phyloP scores from a whole-genome alignment of 2,797 vertebrate species.

The Phataginus tricuspis region DNA sequence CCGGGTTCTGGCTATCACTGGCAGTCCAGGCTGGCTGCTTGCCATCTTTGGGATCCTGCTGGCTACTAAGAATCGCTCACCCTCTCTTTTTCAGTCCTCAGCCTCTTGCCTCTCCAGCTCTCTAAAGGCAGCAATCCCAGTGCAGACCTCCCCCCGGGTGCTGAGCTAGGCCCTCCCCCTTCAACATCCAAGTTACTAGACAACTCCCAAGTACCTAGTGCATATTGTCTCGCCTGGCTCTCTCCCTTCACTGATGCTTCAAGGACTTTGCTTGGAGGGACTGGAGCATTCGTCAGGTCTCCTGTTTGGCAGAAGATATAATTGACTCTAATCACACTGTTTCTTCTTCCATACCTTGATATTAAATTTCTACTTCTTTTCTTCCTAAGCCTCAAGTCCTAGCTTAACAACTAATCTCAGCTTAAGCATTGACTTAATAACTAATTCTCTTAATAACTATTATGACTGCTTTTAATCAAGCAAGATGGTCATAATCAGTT shows the following conservation, averaged over 20 bases:
- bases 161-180: constrained; percentile 82
- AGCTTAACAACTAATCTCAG: constrained; percentile 49
- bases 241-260: constrained; percentile 48
- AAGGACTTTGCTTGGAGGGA: constrained; percentile 31
- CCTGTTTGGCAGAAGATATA: constrained; percentile 16
- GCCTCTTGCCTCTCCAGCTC: constrained; percentile 56
- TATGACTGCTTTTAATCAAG: constrained; percentile 63
- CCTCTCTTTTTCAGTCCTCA: constrained; percentile 25
- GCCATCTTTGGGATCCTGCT: constrained; percentile 1
- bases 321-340: constrained; percentile 48
- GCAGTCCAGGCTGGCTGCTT: constrained; percentile 6
- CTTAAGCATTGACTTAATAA: constrained; percentile 68
- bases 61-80: constrained; percentile 8
- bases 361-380: constrained; percentile 58
- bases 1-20: background rate
- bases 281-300: background rate
- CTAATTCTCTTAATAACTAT: constrained; percentile 40
- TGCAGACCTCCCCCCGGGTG: constrained; percentile 41
- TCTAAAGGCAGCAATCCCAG: constrained; percentile 40
- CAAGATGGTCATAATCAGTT: constrained; percentile 63
- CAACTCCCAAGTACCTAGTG: constrained; percentile 81
- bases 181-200: constrained; percentile 84
- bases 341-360: constrained; percentile 17
- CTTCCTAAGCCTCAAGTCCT: constrained; percentile 23
- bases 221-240: background rate